These are phyloP conservation scores for Thaleichthys pacificus DNA, from an alignment of 2,797 vertebrate genomes.

Conservation along the genomic window DNA sequence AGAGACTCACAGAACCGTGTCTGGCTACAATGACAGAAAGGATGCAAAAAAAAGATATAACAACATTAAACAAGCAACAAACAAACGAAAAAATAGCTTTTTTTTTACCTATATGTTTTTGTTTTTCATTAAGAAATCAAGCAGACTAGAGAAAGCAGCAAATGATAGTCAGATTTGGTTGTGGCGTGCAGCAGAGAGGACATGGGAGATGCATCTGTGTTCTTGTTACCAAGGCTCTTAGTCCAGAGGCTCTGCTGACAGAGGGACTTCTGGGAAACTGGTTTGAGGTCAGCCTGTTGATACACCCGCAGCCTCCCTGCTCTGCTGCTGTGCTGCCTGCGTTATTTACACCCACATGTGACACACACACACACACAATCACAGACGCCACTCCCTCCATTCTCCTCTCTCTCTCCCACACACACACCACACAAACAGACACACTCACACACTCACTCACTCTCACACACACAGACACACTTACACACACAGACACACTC, in stretches of 20 bases:
- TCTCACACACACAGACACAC: not conserved
- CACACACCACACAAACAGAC: not conserved
- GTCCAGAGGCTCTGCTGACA: conserved; percentile 67
- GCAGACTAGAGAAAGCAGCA: conserved; percentile 37
- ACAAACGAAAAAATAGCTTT: conserved; percentile 41
- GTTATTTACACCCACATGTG: not conserved
- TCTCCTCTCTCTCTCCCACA: not conserved
- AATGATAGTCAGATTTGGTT: conserved; percentile 52
- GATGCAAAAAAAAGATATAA: conserved; percentile 56
- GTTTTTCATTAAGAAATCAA: conserved; percentile 63
- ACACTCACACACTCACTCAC: not conserved
- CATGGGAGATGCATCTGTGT: conserved; percentile 65
- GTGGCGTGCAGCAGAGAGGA: conserved; percentile 67
- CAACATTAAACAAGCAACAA: conserved; percentile 31
- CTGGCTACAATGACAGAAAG: conserved; percentile 73
- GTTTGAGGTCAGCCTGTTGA: conserved; percentile 68
- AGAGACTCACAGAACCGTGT: conserved; percentile 91
- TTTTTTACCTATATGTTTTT: conserved; percentile 46
- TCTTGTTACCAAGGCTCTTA: conserved; percentile 56
- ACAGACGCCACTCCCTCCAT: not conserved
- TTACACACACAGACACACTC: not conserved
- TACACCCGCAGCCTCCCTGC: conserved; percentile 47
- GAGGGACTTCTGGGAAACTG: conserved; percentile 68
- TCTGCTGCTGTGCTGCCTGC: conserved; percentile 46
- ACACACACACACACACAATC: not conserved